Percentiles rank a stretch among this genome's conserved stretches.
Evolutionary conservation across 2,113 vertebrate genomes (phyloP).

Genomic region (Bubo scandiacus): DNA sequence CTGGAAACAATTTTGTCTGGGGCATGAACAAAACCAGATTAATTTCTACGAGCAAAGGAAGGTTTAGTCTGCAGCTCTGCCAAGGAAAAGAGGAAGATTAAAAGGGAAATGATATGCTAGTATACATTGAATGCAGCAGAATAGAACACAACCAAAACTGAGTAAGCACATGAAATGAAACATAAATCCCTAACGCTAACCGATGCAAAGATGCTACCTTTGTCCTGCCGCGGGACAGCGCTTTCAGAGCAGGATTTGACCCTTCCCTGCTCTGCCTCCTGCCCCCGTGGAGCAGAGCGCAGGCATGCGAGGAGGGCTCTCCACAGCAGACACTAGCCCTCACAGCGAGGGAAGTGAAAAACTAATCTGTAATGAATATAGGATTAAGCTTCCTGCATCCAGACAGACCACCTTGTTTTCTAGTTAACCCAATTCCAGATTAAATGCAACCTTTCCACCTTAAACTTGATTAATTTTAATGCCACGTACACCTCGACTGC

Average conservation of each 20-base stretch:
- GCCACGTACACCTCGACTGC: rapidly evolving
- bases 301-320: rapidly evolving
- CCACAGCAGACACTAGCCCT: rapidly evolving
- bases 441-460: background rate
- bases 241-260: background rate
- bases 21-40: background rate
- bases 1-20: background rate
- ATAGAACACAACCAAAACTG: background rate
- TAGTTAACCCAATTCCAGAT: background rate
- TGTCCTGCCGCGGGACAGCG: rapidly evolving
- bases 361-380: background rate
- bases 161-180: background rate
- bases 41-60: background rate
- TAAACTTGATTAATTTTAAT: background rate
- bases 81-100: background rate
- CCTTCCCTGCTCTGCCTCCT: background rate
- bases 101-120: background rate
- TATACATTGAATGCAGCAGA: rapidly evolving
- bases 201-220: rapidly evolving
- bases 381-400: background rate
- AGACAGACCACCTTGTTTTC: background rate
- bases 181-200: rapidly evolving
- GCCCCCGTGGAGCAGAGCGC: rapidly evolving
- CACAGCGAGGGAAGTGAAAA: rapidly evolving
- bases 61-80: background rate